Conservation (phyloP, 2,888 invertebrate species). For the Drosophila tanythrix region DNA sequence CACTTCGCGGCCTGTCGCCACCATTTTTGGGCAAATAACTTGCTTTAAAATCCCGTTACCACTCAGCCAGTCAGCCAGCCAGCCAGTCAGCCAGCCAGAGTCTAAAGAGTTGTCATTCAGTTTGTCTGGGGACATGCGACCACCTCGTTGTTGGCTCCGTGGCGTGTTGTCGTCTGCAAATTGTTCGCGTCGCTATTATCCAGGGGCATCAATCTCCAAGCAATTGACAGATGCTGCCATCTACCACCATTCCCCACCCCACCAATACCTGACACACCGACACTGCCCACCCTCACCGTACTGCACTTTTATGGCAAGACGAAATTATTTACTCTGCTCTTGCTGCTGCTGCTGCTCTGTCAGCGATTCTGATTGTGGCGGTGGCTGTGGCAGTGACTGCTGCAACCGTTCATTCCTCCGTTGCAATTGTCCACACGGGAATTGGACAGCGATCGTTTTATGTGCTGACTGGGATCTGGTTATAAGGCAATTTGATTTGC, state of each 20-base stretch:
- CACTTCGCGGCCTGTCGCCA: slow-evolving; percentile 56
- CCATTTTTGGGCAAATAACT: slow-evolving; percentile 80
- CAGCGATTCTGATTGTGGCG: slow-evolving; percentile 7
- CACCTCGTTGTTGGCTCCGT: slow-evolving; percentile 44
- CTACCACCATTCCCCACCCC: neutral
- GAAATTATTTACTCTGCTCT: slow-evolving; percentile 73
- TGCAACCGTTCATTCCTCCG: slow-evolving; percentile 26
- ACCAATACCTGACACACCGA: neutral
- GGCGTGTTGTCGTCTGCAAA: slow-evolving; percentile 78
- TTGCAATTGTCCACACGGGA: slow-evolving; percentile 76
- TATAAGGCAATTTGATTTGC: slow-evolving; percentile 78
- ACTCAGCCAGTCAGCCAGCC: slow-evolving; percentile 7
- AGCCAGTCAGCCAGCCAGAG: slow-evolving; percentile 8
- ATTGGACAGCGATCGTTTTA: slow-evolving; percentile 62
- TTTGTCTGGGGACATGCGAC: slow-evolving; percentile 64
- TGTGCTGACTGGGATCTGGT: slow-evolving; percentile 41
- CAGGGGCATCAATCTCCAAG: slow-evolving; percentile 78
- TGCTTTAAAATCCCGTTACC: slow-evolving; percentile 63
- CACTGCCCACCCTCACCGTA: slow-evolving; percentile 38
- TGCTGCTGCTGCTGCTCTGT: neutral
- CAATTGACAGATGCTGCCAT: slow-evolving; percentile 74
- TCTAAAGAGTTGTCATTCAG: slow-evolving; percentile 78
- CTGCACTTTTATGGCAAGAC: slow-evolving; percentile 74
- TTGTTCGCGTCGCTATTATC: slow-evolving; percentile 80
- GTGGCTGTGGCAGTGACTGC: slow-evolving; percentile 1